Conservation (phyloP, 2,888 invertebrate species). For the Matsumyia berberina region DNA sequence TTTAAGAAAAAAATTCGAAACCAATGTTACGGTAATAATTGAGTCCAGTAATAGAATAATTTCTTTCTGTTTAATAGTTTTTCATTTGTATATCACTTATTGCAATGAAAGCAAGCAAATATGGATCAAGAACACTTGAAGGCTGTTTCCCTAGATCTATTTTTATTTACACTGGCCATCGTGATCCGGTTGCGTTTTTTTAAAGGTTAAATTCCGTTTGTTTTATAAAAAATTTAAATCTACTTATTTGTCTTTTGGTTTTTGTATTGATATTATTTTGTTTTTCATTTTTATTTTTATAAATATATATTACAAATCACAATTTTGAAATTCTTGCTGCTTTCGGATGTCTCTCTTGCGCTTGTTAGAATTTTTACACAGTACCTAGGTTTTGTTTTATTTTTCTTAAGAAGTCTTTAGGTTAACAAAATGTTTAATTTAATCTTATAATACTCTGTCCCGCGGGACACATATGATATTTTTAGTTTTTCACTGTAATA, state of each 20-base stretch:
- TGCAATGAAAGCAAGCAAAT: conserved; percentile 68
- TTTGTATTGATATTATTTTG: conserved; percentile 31
- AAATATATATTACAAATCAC: conserved; percentile 69
- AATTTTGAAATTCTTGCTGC: conserved; percentile 71
- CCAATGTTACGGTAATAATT: conserved; percentile 49
- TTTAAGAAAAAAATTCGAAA: conserved; percentile 42
- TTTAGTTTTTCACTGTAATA: conserved; percentile 17
- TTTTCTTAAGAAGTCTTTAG: conserved; percentile 12
- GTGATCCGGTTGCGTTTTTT: conserved; percentile 26
- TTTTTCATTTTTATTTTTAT: conserved; percentile 45
- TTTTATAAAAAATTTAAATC: conserved; percentile 49
- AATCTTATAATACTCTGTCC: conserved; percentile 21
- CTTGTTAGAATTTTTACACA: conserved; percentile 46
- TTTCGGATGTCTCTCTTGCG: conserved; percentile 47
- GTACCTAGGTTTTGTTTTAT: conserved; percentile 26
- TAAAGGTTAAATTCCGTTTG: conserved; percentile 15
- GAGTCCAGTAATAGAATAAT: conserved; percentile 46
- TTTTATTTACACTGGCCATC: conserved; percentile 25
- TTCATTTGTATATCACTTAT: conserved; percentile 45
- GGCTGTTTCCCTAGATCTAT: not conserved
- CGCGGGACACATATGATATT: not conserved
- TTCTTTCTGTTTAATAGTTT: conserved; percentile 1
- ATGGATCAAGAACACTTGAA: conserved; percentile 1
- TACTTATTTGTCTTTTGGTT: conserved; percentile 61
- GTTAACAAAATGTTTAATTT: conserved; percentile 39